Base-by-base conservation (phyloP, 2,888 invertebrate genomes). In the Pachycephus smyrnensis region DNA sequence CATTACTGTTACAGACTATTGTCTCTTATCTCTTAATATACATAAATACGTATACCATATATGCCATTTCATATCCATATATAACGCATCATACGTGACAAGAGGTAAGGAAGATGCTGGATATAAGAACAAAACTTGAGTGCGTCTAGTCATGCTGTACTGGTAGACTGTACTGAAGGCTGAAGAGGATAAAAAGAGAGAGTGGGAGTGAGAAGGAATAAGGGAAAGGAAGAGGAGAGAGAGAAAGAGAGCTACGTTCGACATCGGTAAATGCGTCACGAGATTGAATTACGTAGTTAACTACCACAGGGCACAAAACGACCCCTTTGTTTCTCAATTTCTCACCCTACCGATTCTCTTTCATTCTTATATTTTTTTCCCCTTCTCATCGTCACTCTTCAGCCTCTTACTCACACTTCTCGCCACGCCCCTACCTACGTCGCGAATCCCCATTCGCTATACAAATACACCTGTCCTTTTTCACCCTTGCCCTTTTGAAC, bases 281-380 rank as follows among this genome's bases (percentile, higher is more conserved):
- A 73, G 74, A 73, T 73, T 73, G n/a, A 73, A 73, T 73, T 73
- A 73, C 74, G 36, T 23, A 32, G 23, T 35, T 73, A 73, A 35
- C 74, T 11, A 33, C 74, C 74, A 36, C 1, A 23, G 74, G 36
- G 36, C 31, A 31, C 31, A 35, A 32, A 73, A 73, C 36, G 74
- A 35, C 36, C 74, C 74, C n/a, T 35, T 32, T 73, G 74, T 73
- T 73, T 73, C 36, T 23, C 74, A 36, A 73, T 36, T 73, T 36
- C 37, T 73, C 23, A 30, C 74, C 23, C 36, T 35, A 33, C 33
- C 36, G 23, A 3, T 23, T 35, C 33, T n/a, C 32, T 15, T 11
- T 35, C 73, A 9, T 35, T 33, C 32, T 35, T 40, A 15, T 15
- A 40, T 40, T 11, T 30, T 23, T 33, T 30, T 33, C 2, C 12